These are phyloP conservation scores for Thyatira batis DNA, from an alignment of 2,888 invertebrate genomes.

Conservation along the genomic window DNA sequence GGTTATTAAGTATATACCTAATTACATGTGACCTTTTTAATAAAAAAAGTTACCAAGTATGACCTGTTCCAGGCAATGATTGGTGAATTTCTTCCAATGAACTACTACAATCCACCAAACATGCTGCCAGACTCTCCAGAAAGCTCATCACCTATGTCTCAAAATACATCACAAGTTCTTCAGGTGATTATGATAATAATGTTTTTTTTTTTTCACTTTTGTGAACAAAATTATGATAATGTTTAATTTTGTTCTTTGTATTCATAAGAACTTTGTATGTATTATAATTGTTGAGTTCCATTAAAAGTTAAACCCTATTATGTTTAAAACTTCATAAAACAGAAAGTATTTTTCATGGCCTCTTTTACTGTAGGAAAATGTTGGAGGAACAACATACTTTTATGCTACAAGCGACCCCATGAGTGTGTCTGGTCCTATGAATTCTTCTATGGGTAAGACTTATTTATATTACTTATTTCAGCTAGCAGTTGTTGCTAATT, in stretches of 20 bases:
- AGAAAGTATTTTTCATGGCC: slow-evolving; percentile 8
- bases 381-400: slow-evolving; percentile 97
- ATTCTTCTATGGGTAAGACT: slow-evolving; percentile 59
- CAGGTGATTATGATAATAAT: slow-evolving; percentile 55
- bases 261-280: not conserved
- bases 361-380: slow-evolving; percentile 86
- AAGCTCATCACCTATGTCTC: slow-evolving; percentile 54
- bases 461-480: not conserved
- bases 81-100: slow-evolving; percentile 68
- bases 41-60: not conserved
- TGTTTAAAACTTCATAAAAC: not conserved
- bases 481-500: not conserved
- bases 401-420: slow-evolving; percentile 86
- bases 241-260: not conserved
- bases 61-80: slow-evolving; percentile 48
- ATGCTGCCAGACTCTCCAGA: slow-evolving; percentile 64
- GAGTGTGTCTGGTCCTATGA: slow-evolving; percentile 64
- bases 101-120: slow-evolving; percentile 52
- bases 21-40: too few species aligned
- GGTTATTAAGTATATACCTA: not conserved
- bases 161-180: slow-evolving; percentile 61
- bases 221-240: too few species aligned
- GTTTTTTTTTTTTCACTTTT: too few species aligned
- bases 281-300: too few species aligned
- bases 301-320: not conserved